Percentiles rank a stretch among this genome's conserved stretches.
Conservation (phyloP, 2,797 vertebrate species). For the Lithobates sylvaticus region DNA sequence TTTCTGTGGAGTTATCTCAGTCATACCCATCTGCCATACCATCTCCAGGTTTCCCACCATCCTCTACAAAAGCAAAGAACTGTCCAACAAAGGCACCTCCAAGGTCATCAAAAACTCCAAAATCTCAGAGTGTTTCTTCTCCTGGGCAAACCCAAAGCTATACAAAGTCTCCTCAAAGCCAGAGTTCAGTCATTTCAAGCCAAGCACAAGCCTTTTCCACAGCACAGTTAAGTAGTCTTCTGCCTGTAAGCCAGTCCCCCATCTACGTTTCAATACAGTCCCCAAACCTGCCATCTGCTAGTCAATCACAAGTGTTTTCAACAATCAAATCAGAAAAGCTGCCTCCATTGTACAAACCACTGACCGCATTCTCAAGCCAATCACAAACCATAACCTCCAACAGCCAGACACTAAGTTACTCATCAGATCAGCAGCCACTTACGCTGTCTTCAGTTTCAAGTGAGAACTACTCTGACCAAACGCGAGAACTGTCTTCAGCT, state of each 20-base stretch:
- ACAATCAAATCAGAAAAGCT: slow-evolving; percentile 87
- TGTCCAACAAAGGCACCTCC: slow-evolving; percentile 84
- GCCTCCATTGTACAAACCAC: slow-evolving; percentile 89
- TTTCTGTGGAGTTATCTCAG: slow-evolving; percentile 83
- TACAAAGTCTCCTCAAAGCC: slow-evolving; percentile 88
- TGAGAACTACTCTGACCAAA: slow-evolving; percentile 86
- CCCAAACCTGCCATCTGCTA: slow-evolving; percentile 82
- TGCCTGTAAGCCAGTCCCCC: slow-evolving; percentile 90
- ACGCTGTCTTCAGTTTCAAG: slow-evolving; percentile 83
- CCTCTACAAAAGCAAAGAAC: slow-evolving; percentile 85
- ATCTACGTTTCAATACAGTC: slow-evolving; percentile 83
- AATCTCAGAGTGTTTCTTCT: slow-evolving; percentile 83
- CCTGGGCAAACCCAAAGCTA: slow-evolving; percentile 85
- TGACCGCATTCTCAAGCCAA: slow-evolving; percentile 86
- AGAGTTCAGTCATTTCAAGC: slow-evolving; percentile 91
- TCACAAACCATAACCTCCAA: slow-evolving; percentile 85
- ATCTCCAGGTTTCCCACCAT: slow-evolving; percentile 83
- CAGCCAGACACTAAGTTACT: slow-evolving; percentile 87
- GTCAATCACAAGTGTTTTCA: slow-evolving; percentile 87
- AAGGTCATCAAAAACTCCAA: slow-evolving; percentile 79
- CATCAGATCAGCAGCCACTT: slow-evolving; percentile 82
- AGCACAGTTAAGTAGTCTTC: slow-evolving; percentile 87
- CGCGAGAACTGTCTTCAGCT: slow-evolving; percentile 87
- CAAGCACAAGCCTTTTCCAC: slow-evolving; percentile 89
- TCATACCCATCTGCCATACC: slow-evolving; percentile 82